A percentile compares a stretch with the other conserved stretches of the same genome.
Conservation (phyloP, 2,888 invertebrate species). For the Orgyia antiqua region DNA sequence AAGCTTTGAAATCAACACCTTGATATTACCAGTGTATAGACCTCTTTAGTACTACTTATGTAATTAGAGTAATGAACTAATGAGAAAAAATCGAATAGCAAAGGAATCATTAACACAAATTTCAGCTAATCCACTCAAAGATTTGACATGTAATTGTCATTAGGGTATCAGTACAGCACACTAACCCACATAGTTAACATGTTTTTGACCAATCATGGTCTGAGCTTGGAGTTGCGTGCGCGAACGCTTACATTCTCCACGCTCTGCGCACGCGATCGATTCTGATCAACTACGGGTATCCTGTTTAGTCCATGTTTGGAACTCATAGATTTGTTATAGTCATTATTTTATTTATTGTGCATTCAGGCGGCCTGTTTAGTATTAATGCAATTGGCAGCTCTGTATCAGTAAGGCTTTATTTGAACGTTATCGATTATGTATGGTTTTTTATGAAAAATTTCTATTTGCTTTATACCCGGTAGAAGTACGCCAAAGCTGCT, state of each 20-base stretch:
- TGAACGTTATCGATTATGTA: too few relatives aligned
- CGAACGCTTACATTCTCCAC: slow-evolving; percentile 18
- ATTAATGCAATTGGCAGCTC: too few relatives aligned
- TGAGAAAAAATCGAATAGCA: neutral
- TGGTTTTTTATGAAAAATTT: too few relatives aligned
- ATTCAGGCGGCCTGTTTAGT: too few relatives aligned
- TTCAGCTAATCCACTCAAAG: neutral
- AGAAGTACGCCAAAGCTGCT: too few relatives aligned
- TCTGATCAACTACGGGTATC: slow-evolving; percentile 23
- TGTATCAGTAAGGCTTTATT: too few relatives aligned
- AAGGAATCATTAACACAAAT: neutral
- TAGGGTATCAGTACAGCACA: slow-evolving; percentile 17
- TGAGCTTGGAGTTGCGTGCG: slow-evolving; percentile 15
- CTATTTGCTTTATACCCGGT: too few relatives aligned
- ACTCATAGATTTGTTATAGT: slow-evolving; percentile 15
- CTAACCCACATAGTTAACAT: slow-evolving; percentile 25
- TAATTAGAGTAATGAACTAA: too few relatives aligned
- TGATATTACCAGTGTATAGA: too few relatives aligned
- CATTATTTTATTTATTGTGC: too few relatives aligned
- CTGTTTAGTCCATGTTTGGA: slow-evolving; percentile 13
- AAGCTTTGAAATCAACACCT: too few relatives aligned
- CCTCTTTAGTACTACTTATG: too few relatives aligned
- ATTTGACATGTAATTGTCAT: slow-evolving; percentile 8
- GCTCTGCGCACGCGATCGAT: slow-evolving; percentile 21
- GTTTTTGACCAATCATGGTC: slow-evolving; percentile 17